Base-by-base conservation (phyloP, 2,888 invertebrate genomes). In the Melipona beecheii region DNA sequence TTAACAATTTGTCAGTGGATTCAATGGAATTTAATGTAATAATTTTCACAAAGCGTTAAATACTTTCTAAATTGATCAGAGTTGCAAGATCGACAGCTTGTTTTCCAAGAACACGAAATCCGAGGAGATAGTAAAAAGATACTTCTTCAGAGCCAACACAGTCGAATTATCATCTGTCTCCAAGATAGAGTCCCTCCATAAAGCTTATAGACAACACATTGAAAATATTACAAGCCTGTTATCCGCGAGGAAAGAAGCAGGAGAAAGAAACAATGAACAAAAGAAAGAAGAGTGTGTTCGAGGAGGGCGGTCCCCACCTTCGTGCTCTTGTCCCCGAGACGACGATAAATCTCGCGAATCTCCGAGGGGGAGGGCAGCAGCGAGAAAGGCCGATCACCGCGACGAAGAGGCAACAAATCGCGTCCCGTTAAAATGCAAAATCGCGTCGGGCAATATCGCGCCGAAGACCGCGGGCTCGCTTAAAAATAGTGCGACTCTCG, bases 361-460 rank as follows among this genome's bases (percentile, higher is more conserved):
- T 54, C 43, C n/a, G 27, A 21, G n/a, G 49, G 17, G 15, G 31
- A 75, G 15, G 62, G 21, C 15, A 31, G 1, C 19, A n/a, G 43
- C 15, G 19, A 27, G 31, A 54, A 36, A 65, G 24, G 31, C n/a
- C 49, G 54, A 24, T 36, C 52, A 27, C 70, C 24, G 56, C 64
- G 9, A 27, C 27, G 19, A 52, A 31, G n/a, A 58, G n/a, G 21
- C 21, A 60, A 66, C 82, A 70, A 77, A 77, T 81, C 62, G 69
- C 15, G 49, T 65, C 76, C 65, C 66, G 75, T 84, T 83, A 66
- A 73, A 84, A 73, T 69, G 73, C 65, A 62, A 76, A 79, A 80
- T 31, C 43, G 27, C 27, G 27, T 27, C 72, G 60, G 31, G 62
- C 66, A 69, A 83, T 84, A 73, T 70, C 69, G 64, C 52, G 19